These are phyloP conservation scores for Puma concolor DNA, from an alignment of 2,113 vertebrate species.

Conservation along the genomic window DNA sequence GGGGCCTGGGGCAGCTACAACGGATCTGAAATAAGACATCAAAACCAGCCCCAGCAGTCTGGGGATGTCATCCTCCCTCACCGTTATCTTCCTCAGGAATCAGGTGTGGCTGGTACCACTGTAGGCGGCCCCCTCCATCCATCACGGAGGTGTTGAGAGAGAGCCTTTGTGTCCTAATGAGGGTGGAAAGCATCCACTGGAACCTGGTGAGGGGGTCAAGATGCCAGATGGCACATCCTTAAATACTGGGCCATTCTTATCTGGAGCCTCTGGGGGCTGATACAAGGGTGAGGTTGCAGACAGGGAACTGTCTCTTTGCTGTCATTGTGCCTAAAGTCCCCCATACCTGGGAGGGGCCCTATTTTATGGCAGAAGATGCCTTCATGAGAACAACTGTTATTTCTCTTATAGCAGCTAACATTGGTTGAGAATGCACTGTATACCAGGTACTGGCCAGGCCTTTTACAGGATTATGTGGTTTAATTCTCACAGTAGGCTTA, in stretches of 20 bases:
- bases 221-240: background rate
- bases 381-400: background rate
- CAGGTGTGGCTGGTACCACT: accelerated
- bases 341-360: accelerated
- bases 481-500: background rate
- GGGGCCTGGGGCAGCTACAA: background rate
- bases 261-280: background rate
- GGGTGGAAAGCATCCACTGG: background rate
- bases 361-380: background rate
- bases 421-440: background rate
- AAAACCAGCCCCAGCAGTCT: background rate
- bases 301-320: accelerated
- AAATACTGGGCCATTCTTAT: accelerated
- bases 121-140: accelerated
- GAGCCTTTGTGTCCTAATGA: background rate
- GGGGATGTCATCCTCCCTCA: accelerated
- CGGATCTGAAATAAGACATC: conserved; percentile 35
- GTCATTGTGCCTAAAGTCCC: background rate
- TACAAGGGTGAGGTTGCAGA: background rate
- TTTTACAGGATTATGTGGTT: background rate
- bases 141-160: background rate
- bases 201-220: background rate
- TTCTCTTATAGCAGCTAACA: background rate
- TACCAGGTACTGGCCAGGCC: background rate
- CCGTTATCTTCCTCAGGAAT: background rate